A percentile compares a stretch with the other conserved stretches of the same genome.
These are phyloP conservation scores for Solenopsis fugax DNA, from an alignment of 1,140 invertebrate genomes.

Conservation along the genomic window DNA sequence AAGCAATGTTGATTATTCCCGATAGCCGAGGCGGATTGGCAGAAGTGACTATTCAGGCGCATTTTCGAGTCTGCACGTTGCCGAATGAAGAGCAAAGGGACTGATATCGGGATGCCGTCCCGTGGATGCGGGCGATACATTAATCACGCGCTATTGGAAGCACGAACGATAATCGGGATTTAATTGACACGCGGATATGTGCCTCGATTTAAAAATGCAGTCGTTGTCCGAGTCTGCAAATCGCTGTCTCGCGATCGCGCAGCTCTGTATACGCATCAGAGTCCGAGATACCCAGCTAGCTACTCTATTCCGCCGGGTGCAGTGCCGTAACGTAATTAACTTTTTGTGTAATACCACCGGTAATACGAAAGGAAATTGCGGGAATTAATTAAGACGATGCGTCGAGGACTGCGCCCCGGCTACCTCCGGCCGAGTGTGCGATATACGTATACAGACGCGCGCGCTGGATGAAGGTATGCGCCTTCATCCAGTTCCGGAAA, in stretches of 20 bases:
- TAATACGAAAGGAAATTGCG: slow-evolving; percentile 51
- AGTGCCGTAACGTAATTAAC: slow-evolving; percentile 38
- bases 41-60: slow-evolving; percentile 5
- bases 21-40: neutral
- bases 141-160: slow-evolving; percentile 51
- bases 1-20: slow-evolving; percentile 15
- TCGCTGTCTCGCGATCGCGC: slow-evolving; percentile 12
- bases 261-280: neutral
- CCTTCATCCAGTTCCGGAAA: slow-evolving; percentile 40
- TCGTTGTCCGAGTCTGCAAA: neutral
- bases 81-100: slow-evolving; percentile 51
- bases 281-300: neutral
- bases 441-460: neutral
- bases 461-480: too few relatives aligned
- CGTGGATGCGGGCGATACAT: slow-evolving; percentile 53
- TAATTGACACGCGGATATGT: slow-evolving; percentile 57
- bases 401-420: neutral
- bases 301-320: neutral
- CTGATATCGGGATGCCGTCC: slow-evolving; percentile 30
- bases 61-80: slow-evolving; percentile 30
- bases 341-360: slow-evolving; percentile 30
- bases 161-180: slow-evolving; percentile 39
- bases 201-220: slow-evolving; percentile 35
- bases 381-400: slow-evolving; percentile 50
- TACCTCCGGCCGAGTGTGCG: slow-evolving; percentile 1